These are phyloP conservation scores for Pristiophorus japonicus DNA, from an alignment of 2,113 vertebrate genomes.

Conservation along the genomic window DNA sequence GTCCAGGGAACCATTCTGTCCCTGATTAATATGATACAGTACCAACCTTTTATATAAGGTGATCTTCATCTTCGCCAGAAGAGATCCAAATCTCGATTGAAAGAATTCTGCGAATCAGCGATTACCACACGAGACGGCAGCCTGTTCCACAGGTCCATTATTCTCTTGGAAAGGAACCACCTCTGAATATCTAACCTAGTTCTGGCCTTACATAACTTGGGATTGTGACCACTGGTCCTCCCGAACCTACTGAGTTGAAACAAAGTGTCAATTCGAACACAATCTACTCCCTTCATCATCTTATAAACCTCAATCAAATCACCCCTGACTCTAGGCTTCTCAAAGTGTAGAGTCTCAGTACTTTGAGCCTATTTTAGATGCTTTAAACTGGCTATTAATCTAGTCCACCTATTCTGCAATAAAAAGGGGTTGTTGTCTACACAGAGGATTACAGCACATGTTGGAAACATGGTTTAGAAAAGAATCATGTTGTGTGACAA, in stretches of 20 bases:
- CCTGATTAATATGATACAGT: not conserved
- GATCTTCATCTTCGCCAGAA: not conserved
- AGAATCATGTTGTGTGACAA: not conserved
- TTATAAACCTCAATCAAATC: too few relatives aligned
- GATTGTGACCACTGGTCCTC: too few relatives aligned
- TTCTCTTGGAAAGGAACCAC: not conserved
- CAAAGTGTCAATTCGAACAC: too few relatives aligned
- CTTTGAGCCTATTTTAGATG: not conserved
- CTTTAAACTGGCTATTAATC: not conserved
- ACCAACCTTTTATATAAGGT: too few relatives aligned
- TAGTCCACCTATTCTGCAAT: not conserved
- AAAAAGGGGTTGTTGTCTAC: not conserved
- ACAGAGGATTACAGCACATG: not conserved
- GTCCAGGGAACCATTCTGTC: not conserved
- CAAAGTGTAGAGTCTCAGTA: not conserved
- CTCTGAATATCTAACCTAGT: not conserved
- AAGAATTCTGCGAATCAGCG: not conserved
- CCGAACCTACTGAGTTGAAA: too few relatives aligned
- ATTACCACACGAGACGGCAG: not conserved
- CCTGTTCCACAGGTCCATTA: not conserved
- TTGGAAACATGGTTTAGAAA: constrained; percentile 16
- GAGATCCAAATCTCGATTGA: not conserved
- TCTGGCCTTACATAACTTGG: not conserved
- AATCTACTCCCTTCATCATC: too few relatives aligned
- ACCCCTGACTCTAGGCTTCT: too few relatives aligned